Evolutionary conservation across 2,113 vertebrate genomes (phyloP).

Genomic region (Hemiscyllium ocellatum): DNA sequence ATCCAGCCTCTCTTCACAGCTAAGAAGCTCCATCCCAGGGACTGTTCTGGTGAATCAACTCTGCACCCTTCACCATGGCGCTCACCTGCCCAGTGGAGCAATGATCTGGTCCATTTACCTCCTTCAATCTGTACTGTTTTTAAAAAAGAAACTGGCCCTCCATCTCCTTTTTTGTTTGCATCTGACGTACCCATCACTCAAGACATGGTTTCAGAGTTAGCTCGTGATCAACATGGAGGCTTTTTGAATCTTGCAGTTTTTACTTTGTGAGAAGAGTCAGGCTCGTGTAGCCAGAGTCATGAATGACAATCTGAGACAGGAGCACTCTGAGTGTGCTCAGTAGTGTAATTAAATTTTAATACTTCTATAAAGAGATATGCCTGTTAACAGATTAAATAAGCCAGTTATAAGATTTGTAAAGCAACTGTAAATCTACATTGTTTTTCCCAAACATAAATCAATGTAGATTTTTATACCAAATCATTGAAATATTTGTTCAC

Average conservation of each 20-base stretch:
- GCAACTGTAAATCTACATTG: not conserved
- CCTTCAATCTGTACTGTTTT: not conserved
- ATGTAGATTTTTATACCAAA: not conserved
- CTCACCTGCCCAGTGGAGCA: not conserved
- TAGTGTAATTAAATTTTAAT: not conserved
- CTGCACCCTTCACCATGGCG: too few species aligned
- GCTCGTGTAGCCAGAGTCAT: not conserved
- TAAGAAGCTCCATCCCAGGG: too few species aligned
- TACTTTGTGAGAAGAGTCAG: not conserved
- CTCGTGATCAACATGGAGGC: too few species aligned
- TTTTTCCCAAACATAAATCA: too few species aligned
- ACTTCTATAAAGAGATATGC: not conserved
- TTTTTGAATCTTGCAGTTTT: too few species aligned
- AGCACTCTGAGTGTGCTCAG: not conserved
- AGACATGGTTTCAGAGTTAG: too few species aligned
- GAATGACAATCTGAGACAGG: not conserved
- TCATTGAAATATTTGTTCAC: not conserved
- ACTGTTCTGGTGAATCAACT: too few species aligned
- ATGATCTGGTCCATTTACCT: not conserved
- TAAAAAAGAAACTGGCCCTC: not conserved
- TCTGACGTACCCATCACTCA: too few species aligned
- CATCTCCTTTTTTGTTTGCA: not conserved
- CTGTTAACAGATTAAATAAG: not conserved
- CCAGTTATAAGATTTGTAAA: not conserved
- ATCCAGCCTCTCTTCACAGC: too few species aligned